phyloP scores from a whole-genome alignment of 35 echinoderm and acorn worm genomes.

The Ophiothrix spiculata region DNA sequence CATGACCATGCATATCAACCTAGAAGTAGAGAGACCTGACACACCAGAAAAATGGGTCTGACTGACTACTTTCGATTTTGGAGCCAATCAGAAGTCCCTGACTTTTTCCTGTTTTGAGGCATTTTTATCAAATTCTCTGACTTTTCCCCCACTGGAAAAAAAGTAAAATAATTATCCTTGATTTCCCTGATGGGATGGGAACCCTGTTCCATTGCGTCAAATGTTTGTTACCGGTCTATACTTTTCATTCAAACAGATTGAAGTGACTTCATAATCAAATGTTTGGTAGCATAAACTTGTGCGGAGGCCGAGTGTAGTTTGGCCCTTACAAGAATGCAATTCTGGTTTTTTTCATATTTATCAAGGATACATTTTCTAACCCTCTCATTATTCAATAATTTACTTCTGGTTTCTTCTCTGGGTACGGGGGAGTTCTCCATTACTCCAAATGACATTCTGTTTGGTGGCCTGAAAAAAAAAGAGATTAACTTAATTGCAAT shows the following conservation, averaged over 20 bases:
- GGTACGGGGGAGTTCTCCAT: conserved; percentile 37
- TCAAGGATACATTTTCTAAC: conserved; percentile 83
- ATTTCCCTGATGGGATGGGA: neutral
- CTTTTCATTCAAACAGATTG: neutral
- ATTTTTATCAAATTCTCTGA: too few relatives aligned
- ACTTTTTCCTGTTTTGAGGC: too few relatives aligned
- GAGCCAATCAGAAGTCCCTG: too few relatives aligned
- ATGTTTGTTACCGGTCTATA: too few relatives aligned
- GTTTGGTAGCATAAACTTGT: neutral
- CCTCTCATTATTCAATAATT: conserved; percentile 43
- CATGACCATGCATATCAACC: too few relatives aligned
- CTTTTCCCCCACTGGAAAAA: too few relatives aligned
- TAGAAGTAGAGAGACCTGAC: too few relatives aligned
- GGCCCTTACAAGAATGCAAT: neutral
- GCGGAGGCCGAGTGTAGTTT: too few relatives aligned
- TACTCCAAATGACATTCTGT: conserved; percentile 29
- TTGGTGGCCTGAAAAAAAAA: neutral
- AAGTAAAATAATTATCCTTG: too few relatives aligned
- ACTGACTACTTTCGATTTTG: too few relatives aligned
- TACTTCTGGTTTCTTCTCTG: conserved; percentile 25
- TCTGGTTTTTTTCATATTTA: neutral
- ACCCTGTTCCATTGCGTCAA: neutral
- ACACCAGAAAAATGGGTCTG: too few relatives aligned
- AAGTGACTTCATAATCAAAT: neutral
- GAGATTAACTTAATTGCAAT: neutral